Percentiles rank a stretch among this genome's conserved stretches.
phyloP scores from a whole-genome alignment of 1,140 invertebrate genomes.

The Drosophila sucinea region DNA sequence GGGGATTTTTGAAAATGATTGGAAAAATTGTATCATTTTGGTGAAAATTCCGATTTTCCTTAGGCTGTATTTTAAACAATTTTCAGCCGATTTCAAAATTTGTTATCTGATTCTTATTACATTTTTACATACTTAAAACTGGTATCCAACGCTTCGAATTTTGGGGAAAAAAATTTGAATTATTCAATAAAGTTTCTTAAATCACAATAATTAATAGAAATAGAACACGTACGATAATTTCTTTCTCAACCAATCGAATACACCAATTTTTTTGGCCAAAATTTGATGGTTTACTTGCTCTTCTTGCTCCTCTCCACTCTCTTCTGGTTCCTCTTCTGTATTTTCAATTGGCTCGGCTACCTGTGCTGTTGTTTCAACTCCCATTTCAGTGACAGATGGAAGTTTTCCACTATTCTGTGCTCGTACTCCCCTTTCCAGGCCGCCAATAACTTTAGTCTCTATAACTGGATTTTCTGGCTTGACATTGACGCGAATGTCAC shows the following conservation, averaged over 20 bases:
- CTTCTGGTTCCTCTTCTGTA: not conserved
- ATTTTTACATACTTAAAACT: too few species aligned
- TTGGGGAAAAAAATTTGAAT: too few species aligned
- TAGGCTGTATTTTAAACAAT: too few species aligned
- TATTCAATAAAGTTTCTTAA: not conserved
- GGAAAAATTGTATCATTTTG: too few species aligned
- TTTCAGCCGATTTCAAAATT: too few species aligned
- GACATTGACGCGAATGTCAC: slow-evolving; percentile 49
- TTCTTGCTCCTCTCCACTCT: not conserved
- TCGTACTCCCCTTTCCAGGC: not conserved
- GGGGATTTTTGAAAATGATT: too few species aligned
- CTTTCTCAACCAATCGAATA: slow-evolving; percentile 51
- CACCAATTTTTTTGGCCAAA: slow-evolving; percentile 5
- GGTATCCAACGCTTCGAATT: too few species aligned
- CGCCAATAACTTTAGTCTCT: not conserved
- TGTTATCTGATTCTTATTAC: too few species aligned
- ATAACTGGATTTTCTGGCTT: slow-evolving; percentile 30
- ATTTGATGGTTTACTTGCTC: not conserved
- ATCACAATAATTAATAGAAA: slow-evolving; percentile 34
- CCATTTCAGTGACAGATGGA: not conserved
- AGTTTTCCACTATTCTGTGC: not conserved
- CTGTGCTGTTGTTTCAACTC: too few species aligned
- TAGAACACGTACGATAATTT: slow-evolving; percentile 58
- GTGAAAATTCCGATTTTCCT: too few species aligned
- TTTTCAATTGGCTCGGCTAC: not conserved